Percentiles rank a stretch among this genome's conserved stretches.
Conservation (phyloP, 2,888 invertebrate species). For the Glaucopsyche alexis region DNA sequence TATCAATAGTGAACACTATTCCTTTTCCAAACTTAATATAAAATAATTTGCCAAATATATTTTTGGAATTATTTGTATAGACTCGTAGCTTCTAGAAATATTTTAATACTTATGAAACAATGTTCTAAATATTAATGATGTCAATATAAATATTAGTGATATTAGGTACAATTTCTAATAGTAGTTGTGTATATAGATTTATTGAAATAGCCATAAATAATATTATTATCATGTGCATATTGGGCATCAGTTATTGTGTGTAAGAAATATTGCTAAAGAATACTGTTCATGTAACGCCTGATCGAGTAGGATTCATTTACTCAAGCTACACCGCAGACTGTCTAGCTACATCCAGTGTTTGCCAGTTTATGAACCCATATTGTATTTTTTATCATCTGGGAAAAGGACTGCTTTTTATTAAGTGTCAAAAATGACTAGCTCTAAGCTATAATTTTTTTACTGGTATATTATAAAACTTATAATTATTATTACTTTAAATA, state of each 20-base stretch:
- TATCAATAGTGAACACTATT: not conserved
- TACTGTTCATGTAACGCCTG: not conserved
- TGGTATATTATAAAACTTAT: no score
- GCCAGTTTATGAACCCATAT: not conserved
- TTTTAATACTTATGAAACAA: not conserved
- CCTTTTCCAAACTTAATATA: not conserved
- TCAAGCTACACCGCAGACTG: not conserved
- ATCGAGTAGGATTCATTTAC: not conserved
- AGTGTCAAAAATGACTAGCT: not conserved
- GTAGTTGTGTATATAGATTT: conserved; percentile 9
- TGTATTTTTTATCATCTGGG: not conserved
- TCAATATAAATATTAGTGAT: not conserved
- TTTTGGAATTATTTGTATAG: conserved; percentile 18
- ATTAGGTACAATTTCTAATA: not conserved
- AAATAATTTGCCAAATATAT: conserved; percentile 29
- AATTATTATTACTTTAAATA: no score
- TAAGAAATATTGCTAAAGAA: no score
- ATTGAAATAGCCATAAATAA: not conserved
- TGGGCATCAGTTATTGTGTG: no score
- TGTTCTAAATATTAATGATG: not conserved
- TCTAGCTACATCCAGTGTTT: not conserved
- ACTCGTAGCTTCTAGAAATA: not conserved
- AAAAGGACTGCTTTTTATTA: not conserved
- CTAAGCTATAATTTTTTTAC: not conserved
- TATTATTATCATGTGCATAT: no score